Percentiles rank a stretch among this genome's conserved stretches.
These are phyloP conservation scores for Cybosia mesomella DNA, from an alignment of 2,888 invertebrate genomes.

Conservation along the genomic window DNA sequence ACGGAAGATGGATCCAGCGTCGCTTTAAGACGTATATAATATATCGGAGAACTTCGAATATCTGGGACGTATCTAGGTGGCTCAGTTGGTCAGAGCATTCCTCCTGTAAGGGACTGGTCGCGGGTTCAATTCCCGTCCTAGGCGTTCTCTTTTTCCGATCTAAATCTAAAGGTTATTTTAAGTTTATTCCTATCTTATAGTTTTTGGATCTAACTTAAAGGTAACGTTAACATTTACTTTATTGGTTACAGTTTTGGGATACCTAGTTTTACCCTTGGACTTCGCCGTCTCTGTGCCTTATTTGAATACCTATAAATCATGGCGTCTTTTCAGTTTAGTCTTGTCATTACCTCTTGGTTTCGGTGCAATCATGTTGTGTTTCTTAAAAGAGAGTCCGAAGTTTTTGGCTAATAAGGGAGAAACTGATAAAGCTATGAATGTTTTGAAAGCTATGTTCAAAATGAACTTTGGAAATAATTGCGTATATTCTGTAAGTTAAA, in stretches of 20 bases:
- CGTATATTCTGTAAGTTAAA: background rate
- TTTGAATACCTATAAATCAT: slow-evolving; percentile 86
- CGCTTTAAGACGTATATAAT: too few relatives aligned
- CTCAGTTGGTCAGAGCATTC: too few relatives aligned
- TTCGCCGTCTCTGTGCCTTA: slow-evolving; percentile 61
- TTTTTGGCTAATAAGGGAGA: slow-evolving; percentile 88
- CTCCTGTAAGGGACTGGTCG: too few relatives aligned
- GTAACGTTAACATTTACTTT: too few relatives aligned
- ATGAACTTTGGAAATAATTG: slow-evolving; percentile 32
- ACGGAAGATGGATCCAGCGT: too few relatives aligned
- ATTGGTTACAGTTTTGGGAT: slow-evolving; percentile 39
- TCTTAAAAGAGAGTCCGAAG: slow-evolving; percentile 90
- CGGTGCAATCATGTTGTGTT: slow-evolving; percentile 81
- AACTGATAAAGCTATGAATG: slow-evolving; percentile 80
- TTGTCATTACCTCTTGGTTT: slow-evolving; percentile 56
- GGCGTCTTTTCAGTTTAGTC: slow-evolving; percentile 88
- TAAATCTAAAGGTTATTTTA: too few relatives aligned
- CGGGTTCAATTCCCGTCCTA: too few relatives aligned
- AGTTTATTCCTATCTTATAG: too few relatives aligned
- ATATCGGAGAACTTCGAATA: too few relatives aligned
- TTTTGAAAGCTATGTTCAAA: slow-evolving; percentile 40
- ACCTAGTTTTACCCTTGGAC: slow-evolving; percentile 38
- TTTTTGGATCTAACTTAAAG: too few relatives aligned
- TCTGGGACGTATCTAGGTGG: too few relatives aligned
- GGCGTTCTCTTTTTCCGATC: too few relatives aligned